These are phyloP conservation scores for Papilio glaucus DNA, from an alignment of 1,140 invertebrate species.

Conservation along the genomic window DNA sequence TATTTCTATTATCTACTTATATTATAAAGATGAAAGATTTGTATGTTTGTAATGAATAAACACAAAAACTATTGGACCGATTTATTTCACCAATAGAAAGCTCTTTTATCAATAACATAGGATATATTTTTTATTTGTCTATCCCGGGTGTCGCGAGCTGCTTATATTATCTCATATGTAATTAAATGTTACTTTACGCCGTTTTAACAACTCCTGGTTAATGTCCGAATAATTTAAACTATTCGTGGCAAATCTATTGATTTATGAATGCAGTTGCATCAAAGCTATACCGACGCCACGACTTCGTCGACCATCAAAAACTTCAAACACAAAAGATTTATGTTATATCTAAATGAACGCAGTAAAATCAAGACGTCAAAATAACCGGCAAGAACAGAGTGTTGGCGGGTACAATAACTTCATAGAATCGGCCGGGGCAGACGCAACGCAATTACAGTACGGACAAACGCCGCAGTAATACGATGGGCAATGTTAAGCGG, in stretches of 20 bases:
- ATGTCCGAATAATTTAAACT: not conserved
- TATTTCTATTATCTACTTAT: too few relatives aligned
- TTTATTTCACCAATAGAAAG: too few relatives aligned
- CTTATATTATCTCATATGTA: too few relatives aligned
- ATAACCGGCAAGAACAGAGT: slow-evolving; percentile 46
- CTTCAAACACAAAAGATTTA: slow-evolving; percentile 20
- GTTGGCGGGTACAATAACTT: slow-evolving; percentile 63
- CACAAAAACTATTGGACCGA: too few relatives aligned
- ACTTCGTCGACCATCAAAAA: slow-evolving; percentile 4
- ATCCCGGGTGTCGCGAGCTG: too few relatives aligned
- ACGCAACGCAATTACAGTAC: slow-evolving; percentile 51
- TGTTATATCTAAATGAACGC: not conserved
- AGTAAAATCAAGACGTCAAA: slow-evolving; percentile 56
- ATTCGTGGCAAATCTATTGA: not conserved
- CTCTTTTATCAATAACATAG: too few relatives aligned
- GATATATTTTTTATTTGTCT: too few relatives aligned
- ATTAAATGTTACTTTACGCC: too few relatives aligned
- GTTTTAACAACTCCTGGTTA: not conserved
- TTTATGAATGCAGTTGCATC: not conserved
- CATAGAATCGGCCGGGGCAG: slow-evolving; percentile 47
- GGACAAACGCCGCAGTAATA: slow-evolving; percentile 47
- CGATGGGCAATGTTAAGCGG: slow-evolving; percentile 34
- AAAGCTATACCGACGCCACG: slow-evolving; percentile 9
- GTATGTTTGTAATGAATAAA: too few relatives aligned
- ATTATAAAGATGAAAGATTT: too few relatives aligned